Evolutionary conservation across 2,888 invertebrate species (phyloP), one percentile per base, ranked within the genome.

Genomic region (Furcula furcula): DNA sequence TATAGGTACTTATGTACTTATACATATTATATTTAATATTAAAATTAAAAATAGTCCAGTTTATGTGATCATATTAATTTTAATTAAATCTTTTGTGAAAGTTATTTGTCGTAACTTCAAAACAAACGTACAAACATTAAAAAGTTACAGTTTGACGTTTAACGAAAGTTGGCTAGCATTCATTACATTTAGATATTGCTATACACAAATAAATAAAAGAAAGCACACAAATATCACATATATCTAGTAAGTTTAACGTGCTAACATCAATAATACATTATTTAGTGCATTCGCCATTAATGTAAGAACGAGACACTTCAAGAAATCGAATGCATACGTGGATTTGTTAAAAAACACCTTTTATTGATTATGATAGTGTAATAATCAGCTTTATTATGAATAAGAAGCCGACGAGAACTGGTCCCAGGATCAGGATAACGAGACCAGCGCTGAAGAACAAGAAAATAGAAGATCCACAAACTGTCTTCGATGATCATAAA

Each of bases 341-440:
- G 48, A 31, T 14, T 36, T 35, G 29, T 28, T 39, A 48, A 22
- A 23, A 35, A 45, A 21, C 47, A 29, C 13, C 19, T 30, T 14
- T 14, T n/a, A n/a, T 26, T 21, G 9, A 28, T 19, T 15, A 40
- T 27, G 35, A 21, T 7, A 40, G 27, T 13, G 29, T 35, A 19
- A 9, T 12, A 39, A 39, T 42, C 53, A 55, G 49, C 66, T 40
- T 37, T 72, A 67, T 67, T 55, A 87, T 87, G 87, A 85, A 79
- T 73, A 87, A 83, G 56, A 87, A 86, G 61, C 72, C 67, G 9
- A 52, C 47, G 12, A 66, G 84, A 37, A 70, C 73, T 29, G 87
- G 87, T 39, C 87, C 87, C 1, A 76, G 78, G 49, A 80, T 86
- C 38, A 63, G 86, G 6, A 77, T 85, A 12, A 87, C 85, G 0